Conservation (phyloP, 2,113 vertebrate genomes). For the Lophochroa leadbeateri region DNA sequence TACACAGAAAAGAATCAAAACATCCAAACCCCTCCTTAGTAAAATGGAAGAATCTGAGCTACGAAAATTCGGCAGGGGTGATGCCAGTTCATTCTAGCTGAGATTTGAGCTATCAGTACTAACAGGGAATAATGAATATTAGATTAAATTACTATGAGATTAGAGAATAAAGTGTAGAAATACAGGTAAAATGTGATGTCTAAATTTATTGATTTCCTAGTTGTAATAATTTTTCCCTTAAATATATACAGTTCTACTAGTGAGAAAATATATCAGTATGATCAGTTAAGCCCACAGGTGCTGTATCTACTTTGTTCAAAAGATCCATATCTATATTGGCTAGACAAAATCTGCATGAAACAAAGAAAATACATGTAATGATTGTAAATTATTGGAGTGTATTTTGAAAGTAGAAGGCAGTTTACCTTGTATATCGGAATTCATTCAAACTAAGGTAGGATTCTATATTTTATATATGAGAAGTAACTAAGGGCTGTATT, state of each 20-base stretch:
- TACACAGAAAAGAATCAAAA: neutral
- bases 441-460: neutral
- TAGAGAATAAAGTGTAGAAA: neutral
- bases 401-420: neutral
- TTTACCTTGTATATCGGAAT: neutral
- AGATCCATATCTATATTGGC: neutral
- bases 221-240: neutral
- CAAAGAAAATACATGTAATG: neutral
- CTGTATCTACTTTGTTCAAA: neutral
- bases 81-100: neutral
- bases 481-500: neutral
- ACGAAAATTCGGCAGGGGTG: neutral
- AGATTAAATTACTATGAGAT: neutral
- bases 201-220: neutral
- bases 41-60: neutral
- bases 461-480: neutral
- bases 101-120: neutral
- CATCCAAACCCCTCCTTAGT: neutral
- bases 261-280: neutral
- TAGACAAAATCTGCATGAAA: neutral
- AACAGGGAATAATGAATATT: neutral
- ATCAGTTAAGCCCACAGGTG: neutral
- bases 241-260: neutral
- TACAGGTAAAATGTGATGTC: neutral
- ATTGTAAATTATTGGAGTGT: neutral